These are phyloP conservation scores for Coluber constrictor DNA, from an alignment of 2,797 vertebrate genomes.

Conservation along the genomic window DNA sequence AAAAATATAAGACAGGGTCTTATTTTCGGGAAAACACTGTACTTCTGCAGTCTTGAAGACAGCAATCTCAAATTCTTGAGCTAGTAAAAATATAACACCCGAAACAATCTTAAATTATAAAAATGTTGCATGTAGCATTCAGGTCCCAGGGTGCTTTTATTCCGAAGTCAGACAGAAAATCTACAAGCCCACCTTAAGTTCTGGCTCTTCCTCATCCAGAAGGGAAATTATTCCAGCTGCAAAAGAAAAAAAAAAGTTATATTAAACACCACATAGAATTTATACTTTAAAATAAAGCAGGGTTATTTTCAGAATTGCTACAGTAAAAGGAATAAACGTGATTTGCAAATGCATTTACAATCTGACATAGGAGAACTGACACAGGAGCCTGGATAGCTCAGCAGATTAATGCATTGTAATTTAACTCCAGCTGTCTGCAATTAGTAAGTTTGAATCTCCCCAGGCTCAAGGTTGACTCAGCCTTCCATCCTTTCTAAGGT, in stretches of 20 bases:
- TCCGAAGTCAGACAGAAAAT: background rate
- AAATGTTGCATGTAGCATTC: background rate
- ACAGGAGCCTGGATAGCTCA: too few relatives aligned
- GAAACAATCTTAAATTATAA: background rate
- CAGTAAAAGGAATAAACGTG: background rate
- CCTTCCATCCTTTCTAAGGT: too few relatives aligned
- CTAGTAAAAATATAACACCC: background rate
- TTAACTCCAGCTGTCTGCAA: too few relatives aligned
- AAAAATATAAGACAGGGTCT: too few relatives aligned
- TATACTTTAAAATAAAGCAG: background rate
- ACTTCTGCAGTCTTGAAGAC: background rate
- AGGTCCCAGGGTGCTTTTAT: background rate
- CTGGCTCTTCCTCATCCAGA: conserved; percentile 97
- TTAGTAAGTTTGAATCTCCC: too few relatives aligned
- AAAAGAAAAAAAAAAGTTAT: conserved; percentile 53
- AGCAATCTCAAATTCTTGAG: background rate
- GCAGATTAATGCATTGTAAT: too few relatives aligned
- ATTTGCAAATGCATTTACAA: background rate
- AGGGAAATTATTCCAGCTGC: conserved; percentile 98
- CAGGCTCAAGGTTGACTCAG: too few relatives aligned
- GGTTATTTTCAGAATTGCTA: background rate
- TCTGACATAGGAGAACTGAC: background rate
- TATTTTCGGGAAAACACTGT: too few relatives aligned
- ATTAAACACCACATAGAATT: background rate
- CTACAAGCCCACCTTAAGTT: conserved; percentile 85